phyloP scores from a whole-genome alignment of 2,113 vertebrate species.

The Crotalus viridis region DNA sequence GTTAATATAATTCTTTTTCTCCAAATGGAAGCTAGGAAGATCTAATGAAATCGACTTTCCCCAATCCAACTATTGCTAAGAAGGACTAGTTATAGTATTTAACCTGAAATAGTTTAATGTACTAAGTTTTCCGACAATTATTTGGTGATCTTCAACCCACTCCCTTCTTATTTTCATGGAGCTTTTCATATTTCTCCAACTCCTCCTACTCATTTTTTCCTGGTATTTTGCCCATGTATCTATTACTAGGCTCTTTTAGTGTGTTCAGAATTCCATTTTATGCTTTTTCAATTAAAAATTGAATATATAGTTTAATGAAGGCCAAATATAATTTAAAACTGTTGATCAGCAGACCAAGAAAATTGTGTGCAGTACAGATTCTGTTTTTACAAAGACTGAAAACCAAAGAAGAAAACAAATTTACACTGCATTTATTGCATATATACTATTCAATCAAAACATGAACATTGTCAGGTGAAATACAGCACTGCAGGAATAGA shows the following conservation, averaged over 20 bases:
- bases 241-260: constrained; percentile 44
- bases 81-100: constrained; percentile 59
- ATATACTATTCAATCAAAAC: neutral
- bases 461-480: neutral
- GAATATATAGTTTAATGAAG: constrained; percentile 38
- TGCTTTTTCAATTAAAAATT: constrained; percentile 51
- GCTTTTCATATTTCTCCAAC: constrained; percentile 39
- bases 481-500: neutral
- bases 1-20: constrained; percentile 8
- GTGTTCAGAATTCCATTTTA: constrained; percentile 47
- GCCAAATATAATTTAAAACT: constrained; percentile 12
- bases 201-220: constrained; percentile 50
- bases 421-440: neutral
- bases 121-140: constrained; percentile 50
- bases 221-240: constrained; percentile 50
- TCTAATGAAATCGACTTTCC: constrained; percentile 57
- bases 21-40: constrained; percentile 31
- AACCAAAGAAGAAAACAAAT: constrained; percentile 26
- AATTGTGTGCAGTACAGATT: neutral
- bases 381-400: neutral
- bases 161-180: constrained; percentile 45
- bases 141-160: constrained; percentile 48
- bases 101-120: constrained; percentile 61
- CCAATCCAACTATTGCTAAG: constrained; percentile 44
- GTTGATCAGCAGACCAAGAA: neutral